A percentile compares a stretch with the other conserved stretches of the same genome.
Conservation (phyloP, 2,797 vertebrate genomes). For the Rhinichthys osculus region DNA sequence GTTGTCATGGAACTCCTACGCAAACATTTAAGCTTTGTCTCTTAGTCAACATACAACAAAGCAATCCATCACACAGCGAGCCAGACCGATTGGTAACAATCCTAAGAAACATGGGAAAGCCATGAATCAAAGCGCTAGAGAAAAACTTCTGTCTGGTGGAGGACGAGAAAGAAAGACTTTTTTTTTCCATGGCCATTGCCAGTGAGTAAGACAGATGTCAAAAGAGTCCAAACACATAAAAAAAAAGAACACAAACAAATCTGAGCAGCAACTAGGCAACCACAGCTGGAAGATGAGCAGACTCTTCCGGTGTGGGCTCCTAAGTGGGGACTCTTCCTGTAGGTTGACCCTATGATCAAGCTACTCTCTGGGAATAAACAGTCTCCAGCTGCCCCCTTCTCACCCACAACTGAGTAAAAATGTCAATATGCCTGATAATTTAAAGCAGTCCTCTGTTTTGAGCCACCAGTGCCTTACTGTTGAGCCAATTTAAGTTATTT, state of each 20-base stretch:
- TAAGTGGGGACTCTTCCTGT: slow-evolving; percentile 62
- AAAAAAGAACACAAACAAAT: slow-evolving; percentile 73
- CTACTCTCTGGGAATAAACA: slow-evolving; percentile 58
- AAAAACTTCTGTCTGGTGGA: slow-evolving; percentile 35
- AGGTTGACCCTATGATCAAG: slow-evolving; percentile 50
- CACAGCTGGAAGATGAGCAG: slow-evolving; percentile 65
- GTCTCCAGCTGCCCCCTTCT: slow-evolving; percentile 56
- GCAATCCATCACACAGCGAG: neutral
- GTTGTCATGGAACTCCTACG: slow-evolving; percentile 43
- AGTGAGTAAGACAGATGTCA: slow-evolving; percentile 43
- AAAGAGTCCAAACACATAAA: slow-evolving; percentile 62
- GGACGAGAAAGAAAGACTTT: slow-evolving; percentile 24
- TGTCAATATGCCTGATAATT: slow-evolving; percentile 11
- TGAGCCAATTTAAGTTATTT: neutral
- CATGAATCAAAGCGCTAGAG: slow-evolving; percentile 15
- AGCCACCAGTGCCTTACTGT: neutral
- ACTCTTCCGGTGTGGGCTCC: slow-evolving; percentile 54
- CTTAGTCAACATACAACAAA: neutral
- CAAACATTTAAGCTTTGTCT: slow-evolving; percentile 33
- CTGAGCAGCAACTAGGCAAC: slow-evolving; percentile 67
- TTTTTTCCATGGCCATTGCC: slow-evolving; percentile 40
- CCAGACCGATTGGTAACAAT: slow-evolving; percentile 13
- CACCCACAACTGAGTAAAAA: slow-evolving; percentile 38
- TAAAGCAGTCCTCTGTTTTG: slow-evolving; percentile 7
- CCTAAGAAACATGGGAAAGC: slow-evolving; percentile 43